These are phyloP conservation scores for Crocidura indochinensis DNA, from an alignment of 2,797 vertebrate genomes.

Conservation along the genomic window DNA sequence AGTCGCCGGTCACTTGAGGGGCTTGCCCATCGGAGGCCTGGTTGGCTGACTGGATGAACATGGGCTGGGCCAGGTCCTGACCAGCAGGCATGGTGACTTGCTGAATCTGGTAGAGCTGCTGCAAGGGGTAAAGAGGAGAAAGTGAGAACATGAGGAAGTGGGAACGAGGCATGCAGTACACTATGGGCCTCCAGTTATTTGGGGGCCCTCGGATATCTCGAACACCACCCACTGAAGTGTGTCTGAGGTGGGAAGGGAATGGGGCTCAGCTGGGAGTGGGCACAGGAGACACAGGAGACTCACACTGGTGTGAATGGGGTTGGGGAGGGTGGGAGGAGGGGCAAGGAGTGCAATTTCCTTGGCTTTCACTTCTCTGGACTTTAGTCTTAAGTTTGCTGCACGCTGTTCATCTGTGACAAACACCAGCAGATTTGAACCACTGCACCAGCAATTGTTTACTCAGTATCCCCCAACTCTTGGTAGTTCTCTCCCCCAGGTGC, in stretches of 20 bases:
- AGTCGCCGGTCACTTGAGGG: conserved; percentile 96
- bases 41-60: conserved; percentile 99
- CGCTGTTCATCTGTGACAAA: conserved; percentile 79
- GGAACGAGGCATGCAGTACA: conserved; percentile 60
- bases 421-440: conserved; percentile 73
- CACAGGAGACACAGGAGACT: conserved; percentile 74
- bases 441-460: conserved; percentile 69
- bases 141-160: conserved; percentile 65
- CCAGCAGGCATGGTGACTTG: conserved; percentile 99
- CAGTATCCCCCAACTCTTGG: conserved; percentile 62
- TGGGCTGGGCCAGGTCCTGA: conserved; percentile 97
- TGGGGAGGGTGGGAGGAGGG: conserved; percentile 59
- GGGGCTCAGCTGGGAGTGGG: conserved; percentile 55
- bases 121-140: conserved; percentile 77
- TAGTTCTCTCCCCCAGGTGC: neutral
- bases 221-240: conserved; percentile 70
- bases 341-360: conserved; percentile 72
- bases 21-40: conserved; percentile 94
- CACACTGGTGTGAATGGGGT: neutral
- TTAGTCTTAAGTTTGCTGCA: conserved; percentile 73
- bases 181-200: conserved; percentile 67
- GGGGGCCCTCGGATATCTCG: conserved; percentile 72
- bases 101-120: conserved; percentile 99
- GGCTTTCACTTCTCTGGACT: conserved; percentile 77
- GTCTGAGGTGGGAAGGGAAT: conserved; percentile 56